Evolutionary conservation across 2,797 vertebrate genomes (phyloP).

Genomic region (Sebastes goodei): DNA sequence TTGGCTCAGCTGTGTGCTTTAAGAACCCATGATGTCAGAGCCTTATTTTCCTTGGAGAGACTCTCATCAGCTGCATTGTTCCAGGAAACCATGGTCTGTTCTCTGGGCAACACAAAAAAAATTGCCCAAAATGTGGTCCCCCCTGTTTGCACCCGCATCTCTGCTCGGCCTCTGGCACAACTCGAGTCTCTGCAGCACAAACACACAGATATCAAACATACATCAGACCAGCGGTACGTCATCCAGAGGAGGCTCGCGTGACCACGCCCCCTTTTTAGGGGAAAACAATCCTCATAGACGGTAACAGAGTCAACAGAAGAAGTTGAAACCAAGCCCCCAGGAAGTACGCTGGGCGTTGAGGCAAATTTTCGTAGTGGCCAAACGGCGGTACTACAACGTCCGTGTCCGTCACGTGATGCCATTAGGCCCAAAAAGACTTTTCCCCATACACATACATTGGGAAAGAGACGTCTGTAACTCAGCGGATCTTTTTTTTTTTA

Average conservation of each 20-base stretch:
- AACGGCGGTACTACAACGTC: too few species aligned
- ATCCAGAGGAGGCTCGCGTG: too few species aligned
- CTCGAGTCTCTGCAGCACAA: conserved; percentile 18
- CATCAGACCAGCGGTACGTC: neutral
- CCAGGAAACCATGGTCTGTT: conserved; percentile 86
- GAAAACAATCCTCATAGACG: too few species aligned
- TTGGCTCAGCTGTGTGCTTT: conserved; percentile 86
- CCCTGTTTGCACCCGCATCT: conserved; percentile 48
- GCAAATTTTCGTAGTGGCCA: too few species aligned
- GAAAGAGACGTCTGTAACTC: too few species aligned
- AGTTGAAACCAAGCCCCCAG: too few species aligned
- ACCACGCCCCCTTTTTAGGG: too few species aligned
- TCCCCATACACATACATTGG: too few species aligned
- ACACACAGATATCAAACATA: conserved; percentile 24
- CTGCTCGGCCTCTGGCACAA: conserved; percentile 51
- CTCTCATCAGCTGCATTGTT: conserved; percentile 89
- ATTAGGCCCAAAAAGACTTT: too few species aligned
- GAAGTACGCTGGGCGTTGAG: too few species aligned
- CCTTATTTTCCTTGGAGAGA: conserved; percentile 88
- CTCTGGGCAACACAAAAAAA: conserved; percentile 78
- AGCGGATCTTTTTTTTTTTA: fast-evolving
- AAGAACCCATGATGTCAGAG: conserved; percentile 90
- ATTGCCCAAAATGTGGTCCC: conserved; percentile 69
- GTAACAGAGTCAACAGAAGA: too few species aligned
- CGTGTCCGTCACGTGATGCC: too few species aligned